phyloP scores from a whole-genome alignment of 1,140 invertebrate genomes.

The Microplitis mediator region DNA sequence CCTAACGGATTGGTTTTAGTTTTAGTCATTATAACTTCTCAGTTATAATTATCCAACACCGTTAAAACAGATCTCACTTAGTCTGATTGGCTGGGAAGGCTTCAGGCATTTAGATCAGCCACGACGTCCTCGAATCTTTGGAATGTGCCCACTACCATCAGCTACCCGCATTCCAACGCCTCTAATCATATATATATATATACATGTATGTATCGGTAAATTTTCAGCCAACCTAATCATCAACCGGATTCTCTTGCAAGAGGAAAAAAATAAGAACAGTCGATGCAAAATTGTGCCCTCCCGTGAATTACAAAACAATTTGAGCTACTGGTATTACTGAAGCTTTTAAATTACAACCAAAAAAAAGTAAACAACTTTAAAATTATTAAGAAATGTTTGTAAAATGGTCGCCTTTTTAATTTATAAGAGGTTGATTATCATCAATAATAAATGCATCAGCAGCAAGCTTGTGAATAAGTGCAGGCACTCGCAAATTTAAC shows the following conservation, averaged over 20 bases:
- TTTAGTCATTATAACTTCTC: not conserved
- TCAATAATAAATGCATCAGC: conserved; percentile 2
- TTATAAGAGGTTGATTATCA: conserved; percentile 1
- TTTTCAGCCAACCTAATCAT: not conserved
- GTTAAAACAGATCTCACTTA: no score
- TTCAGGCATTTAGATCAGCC: not conserved
- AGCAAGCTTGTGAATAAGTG: conserved; percentile 15
- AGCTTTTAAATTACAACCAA: no score
- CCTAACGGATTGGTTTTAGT: no score
- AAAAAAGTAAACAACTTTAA: no score
- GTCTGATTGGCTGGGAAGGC: not conserved
- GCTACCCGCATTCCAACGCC: conserved; percentile 15
- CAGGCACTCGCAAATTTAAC: not conserved
- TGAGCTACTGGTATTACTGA: no score
- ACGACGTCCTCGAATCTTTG: conserved; percentile 11
- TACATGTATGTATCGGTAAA: no score
- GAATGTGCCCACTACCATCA: conserved; percentile 13
- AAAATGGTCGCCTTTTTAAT: no score
- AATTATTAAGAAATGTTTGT: no score
- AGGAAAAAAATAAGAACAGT: not conserved
- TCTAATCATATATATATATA: conserved; percentile 14
- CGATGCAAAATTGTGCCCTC: not conserved
- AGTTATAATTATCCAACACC: not conserved
- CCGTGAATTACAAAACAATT: no score
- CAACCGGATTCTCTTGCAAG: not conserved